These are phyloP conservation scores for Tylochromis polylepis DNA, from an alignment of 2,113 vertebrate species.

Conservation along the genomic window DNA sequence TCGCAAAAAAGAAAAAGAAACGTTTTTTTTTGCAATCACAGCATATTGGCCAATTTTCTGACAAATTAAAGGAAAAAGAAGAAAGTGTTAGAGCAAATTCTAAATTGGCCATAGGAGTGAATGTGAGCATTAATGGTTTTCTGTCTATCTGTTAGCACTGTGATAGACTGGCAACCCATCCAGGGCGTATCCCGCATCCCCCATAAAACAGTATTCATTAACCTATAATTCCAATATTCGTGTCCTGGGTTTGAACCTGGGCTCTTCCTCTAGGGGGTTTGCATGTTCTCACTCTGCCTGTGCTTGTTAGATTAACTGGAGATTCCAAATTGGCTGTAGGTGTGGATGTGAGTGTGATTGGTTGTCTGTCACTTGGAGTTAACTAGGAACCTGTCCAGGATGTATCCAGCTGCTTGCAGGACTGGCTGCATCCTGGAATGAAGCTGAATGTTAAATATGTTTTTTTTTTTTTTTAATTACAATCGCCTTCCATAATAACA, in stretches of 20 bases:
- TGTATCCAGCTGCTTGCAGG: background rate
- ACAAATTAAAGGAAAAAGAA: background rate
- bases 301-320: background rate
- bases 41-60: background rate
- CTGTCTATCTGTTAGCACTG: background rate
- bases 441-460: background rate
- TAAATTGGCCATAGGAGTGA: background rate
- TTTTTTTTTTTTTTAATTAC: background rate
- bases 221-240: background rate
- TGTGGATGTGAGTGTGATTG: background rate
- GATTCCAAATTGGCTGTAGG: background rate
- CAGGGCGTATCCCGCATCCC: rapidly evolving
- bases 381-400: background rate
- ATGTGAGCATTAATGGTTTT: background rate
- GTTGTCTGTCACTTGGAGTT: background rate
- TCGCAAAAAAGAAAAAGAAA: background rate
- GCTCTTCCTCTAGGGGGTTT: background rate
- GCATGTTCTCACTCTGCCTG: background rate
- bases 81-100: background rate
- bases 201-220: background rate
- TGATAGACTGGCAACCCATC: background rate
- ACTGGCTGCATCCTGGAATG: background rate
- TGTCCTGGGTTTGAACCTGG: background rate
- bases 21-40: background rate
- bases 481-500: background rate